These are phyloP conservation scores for Malthinus flaveolus DNA, from an alignment of 2,888 invertebrate genomes.

Conservation along the genomic window DNA sequence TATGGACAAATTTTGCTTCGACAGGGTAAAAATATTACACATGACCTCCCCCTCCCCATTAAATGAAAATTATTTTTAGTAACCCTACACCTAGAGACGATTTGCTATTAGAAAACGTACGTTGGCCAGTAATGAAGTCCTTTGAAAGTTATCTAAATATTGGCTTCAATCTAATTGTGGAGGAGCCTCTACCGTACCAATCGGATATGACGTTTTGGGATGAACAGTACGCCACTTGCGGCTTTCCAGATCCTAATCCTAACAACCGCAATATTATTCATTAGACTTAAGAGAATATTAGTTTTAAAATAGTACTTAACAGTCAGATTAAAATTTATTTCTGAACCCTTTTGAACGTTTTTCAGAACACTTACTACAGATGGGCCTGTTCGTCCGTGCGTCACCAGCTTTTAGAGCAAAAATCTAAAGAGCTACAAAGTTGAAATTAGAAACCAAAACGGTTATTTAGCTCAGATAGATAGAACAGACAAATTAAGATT, in stretches of 20 bases:
- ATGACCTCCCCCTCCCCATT: too few relatives aligned
- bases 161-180: slow-evolving; percentile 25
- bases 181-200: slow-evolving; percentile 26
- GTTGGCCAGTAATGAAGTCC: slow-evolving; percentile 26
- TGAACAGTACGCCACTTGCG: slow-evolving; percentile 30
- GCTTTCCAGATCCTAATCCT: slow-evolving; percentile 2
- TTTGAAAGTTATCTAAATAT: slow-evolving; percentile 33
- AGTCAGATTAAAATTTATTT: too few relatives aligned
- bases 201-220: slow-evolving; percentile 34
- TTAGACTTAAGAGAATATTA: too few relatives aligned
- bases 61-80: slow-evolving; percentile 10
- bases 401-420: too few relatives aligned
- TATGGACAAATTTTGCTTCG: slow-evolving; percentile 23
- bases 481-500: too few relatives aligned
- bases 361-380: too few relatives aligned
- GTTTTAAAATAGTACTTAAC: too few relatives aligned
- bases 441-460: too few relatives aligned
- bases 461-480: too few relatives aligned
- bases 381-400: too few relatives aligned
- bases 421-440: too few relatives aligned
- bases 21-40: slow-evolving; percentile 12
- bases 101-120: neutral
- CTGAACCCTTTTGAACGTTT: too few relatives aligned
- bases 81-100: slow-evolving; percentile 11
- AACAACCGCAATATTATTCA: slow-evolving; percentile 23